These are phyloP conservation scores for Drosophila auraria DNA, from an alignment of 1,140 invertebrate genomes.

Conservation along the genomic window DNA sequence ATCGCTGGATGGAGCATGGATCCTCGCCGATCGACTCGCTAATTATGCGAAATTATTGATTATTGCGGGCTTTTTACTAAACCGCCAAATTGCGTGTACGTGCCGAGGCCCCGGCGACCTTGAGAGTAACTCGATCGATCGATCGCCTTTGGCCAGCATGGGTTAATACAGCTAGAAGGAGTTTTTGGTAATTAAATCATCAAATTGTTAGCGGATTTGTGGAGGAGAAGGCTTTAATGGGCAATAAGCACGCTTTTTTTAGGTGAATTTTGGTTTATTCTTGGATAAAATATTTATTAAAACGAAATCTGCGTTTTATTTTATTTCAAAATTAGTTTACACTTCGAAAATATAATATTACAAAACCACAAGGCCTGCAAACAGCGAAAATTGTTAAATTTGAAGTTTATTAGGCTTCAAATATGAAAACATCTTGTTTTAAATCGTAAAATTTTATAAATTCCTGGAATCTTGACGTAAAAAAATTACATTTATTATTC, in stretches of 20 bases:
- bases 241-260: not conserved
- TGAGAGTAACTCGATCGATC: constrained; percentile 53
- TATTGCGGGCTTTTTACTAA: constrained; percentile 76
- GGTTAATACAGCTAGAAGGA: not conserved
- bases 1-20: not conserved
- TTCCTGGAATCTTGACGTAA: too few species aligned
- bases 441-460: too few species aligned
- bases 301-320: too few species aligned
- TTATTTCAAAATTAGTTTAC: too few species aligned
- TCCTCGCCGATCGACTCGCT: constrained; percentile 48
- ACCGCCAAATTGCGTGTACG: constrained; percentile 74
- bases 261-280: not conserved
- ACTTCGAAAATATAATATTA: too few species aligned
- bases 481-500: not conserved
- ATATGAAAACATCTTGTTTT: too few species aligned
- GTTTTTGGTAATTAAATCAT: constrained; percentile 5
- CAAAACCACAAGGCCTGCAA: too few species aligned
- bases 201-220: constrained; percentile 1
- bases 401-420: too few species aligned
- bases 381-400: too few species aligned
- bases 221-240: not conserved
- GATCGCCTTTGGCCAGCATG: constrained; percentile 7
- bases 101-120: constrained; percentile 64
- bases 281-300: too few species aligned
- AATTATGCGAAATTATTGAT: constrained; percentile 81